Evolutionary conservation across 92 coral and sea anemone genomes (phyloP).

Genomic region (Umimayanthus chanpuru): DNA sequence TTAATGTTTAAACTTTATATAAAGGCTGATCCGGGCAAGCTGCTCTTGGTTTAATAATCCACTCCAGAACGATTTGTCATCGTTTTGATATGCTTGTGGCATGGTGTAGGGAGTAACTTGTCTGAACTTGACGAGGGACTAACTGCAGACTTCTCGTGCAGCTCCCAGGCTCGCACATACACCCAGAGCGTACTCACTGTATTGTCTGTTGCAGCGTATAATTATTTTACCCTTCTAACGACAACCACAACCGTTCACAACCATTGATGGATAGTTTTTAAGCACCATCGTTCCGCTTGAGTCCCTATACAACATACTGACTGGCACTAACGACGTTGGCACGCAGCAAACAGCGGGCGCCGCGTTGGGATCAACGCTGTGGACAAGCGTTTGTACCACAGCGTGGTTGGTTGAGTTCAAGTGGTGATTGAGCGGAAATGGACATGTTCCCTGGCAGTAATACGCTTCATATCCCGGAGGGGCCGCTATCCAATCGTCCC

Average conservation of each 20-base stretch:
- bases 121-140: neutral
- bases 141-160: constrained; percentile 10
- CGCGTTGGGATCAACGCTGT: constrained; percentile 65
- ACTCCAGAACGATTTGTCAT: constrained; percentile 23
- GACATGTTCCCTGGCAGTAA: constrained; percentile 86
- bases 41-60: neutral
- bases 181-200: neutral
- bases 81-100: constrained; percentile 1
- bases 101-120: neutral
- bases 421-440: constrained; percentile 76
- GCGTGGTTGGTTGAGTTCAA: constrained; percentile 96
- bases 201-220: constrained; percentile 16
- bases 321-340: constrained; percentile 81
- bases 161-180: constrained; percentile 11
- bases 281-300: constrained; percentile 76
- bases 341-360: constrained; percentile 93
- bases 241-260: constrained; percentile 94
- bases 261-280: constrained; percentile 93
- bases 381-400: constrained; percentile 90
- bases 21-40: constrained; percentile 2
- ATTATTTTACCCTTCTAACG: constrained; percentile 51
- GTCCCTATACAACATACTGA: constrained; percentile 81
- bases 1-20: neutral
- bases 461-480: constrained; percentile 87
- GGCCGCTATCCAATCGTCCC: constrained; percentile 97